Conservation (phyloP, 2,113 vertebrate genomes). For the Desmodus rotundus region DNA sequence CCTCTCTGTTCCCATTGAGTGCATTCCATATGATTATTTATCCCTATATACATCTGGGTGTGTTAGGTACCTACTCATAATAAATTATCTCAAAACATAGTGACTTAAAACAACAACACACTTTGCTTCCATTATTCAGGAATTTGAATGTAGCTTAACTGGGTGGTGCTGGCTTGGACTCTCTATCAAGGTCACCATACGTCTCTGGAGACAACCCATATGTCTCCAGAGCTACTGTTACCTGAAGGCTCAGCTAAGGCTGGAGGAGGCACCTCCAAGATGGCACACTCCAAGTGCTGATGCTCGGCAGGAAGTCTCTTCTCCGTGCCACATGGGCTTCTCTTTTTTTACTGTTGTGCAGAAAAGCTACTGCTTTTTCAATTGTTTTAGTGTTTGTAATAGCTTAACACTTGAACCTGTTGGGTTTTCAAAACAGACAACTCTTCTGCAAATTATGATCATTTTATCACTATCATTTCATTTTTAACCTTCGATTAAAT, state of each 20-base stretch:
- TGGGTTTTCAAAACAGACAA: neutral
- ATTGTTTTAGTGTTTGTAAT: neutral
- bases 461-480: neutral
- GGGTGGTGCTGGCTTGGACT: neutral
- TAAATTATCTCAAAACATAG: neutral
- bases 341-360: neutral
- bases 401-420: neutral
- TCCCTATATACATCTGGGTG: neutral
- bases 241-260: neutral
- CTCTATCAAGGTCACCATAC: neutral
- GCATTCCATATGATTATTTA: neutral
- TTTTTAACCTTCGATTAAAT: neutral
- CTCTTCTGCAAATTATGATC: neutral
- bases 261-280: neutral
- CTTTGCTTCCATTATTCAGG: neutral
- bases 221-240: neutral
- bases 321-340: neutral
- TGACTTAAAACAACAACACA: neutral
- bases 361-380: neutral
- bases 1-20: neutral
- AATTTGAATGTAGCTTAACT: neutral
- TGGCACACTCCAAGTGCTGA: no score
- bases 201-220: neutral
- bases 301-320: neutral
- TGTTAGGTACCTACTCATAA: neutral